phyloP scores from a whole-genome alignment of 2,797 vertebrate genomes.

The Sitta carolinensis region DNA sequence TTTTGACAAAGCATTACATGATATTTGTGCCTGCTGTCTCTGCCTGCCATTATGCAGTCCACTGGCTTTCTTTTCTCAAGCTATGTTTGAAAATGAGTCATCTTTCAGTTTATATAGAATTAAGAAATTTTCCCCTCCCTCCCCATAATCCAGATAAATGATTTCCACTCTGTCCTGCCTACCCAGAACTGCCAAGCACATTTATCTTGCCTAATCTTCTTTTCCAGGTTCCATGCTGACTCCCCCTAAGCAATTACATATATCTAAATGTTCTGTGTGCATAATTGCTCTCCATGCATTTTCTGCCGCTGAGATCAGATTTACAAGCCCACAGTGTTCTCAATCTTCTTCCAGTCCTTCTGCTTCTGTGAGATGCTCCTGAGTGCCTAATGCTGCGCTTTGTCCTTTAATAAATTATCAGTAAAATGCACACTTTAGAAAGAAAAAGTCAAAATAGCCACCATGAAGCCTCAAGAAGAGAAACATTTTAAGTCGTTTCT shows the following conservation, averaged over 20 bases:
- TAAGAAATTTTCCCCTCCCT: background rate
- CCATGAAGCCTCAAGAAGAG: background rate
- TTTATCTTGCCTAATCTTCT: slow-evolving; percentile 56
- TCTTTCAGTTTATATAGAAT: slow-evolving; percentile 5
- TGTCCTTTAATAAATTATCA: background rate
- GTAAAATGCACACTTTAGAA: background rate
- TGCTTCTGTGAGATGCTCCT: background rate
- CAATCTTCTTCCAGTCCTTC: slow-evolving; percentile 7
- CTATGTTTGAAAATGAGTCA: slow-evolving; percentile 26
- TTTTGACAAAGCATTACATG: background rate
- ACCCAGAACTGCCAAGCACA: slow-evolving; percentile 8
- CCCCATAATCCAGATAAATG: slow-evolving; percentile 23
- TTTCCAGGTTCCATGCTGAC: slow-evolving; percentile 39
- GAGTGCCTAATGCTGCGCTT: background rate
- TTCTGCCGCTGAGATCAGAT: slow-evolving; percentile 6
- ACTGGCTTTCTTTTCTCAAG: background rate
- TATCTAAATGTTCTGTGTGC: slow-evolving; percentile 40
- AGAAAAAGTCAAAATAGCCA: background rate
- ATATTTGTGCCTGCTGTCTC: background rate
- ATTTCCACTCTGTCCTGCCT: background rate
- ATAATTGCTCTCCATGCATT: slow-evolving; percentile 53
- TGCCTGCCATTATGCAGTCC: background rate
- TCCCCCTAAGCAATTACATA: slow-evolving; percentile 53
- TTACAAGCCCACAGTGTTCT: slow-evolving; percentile 5
- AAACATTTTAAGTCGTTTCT: background rate